These are phyloP conservation scores for Sphaerophoria rueppellii DNA, from an alignment of 2,888 invertebrate species.

Conservation along the genomic window DNA sequence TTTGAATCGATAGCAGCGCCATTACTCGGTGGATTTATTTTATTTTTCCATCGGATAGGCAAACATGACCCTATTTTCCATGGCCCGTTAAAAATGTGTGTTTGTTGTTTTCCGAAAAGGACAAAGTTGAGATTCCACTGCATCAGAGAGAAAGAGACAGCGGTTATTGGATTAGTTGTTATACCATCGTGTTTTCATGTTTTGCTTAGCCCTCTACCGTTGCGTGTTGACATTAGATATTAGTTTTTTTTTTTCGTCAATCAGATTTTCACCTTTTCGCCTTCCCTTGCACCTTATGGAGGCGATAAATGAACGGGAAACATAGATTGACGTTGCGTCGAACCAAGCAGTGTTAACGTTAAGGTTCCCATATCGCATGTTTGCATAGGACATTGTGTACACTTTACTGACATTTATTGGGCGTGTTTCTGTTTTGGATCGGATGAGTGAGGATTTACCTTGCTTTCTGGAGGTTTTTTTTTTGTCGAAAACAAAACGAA, in stretches of 20 bases:
- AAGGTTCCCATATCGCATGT: slow-evolving; percentile 29
- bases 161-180: slow-evolving; percentile 14
- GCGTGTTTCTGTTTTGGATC: slow-evolving; percentile 57
- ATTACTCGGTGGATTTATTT: slow-evolving; percentile 58
- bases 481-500: slow-evolving; percentile 57
- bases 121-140: neutral
- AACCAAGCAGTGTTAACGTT: slow-evolving; percentile 5
- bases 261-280: slow-evolving; percentile 52
- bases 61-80: slow-evolving; percentile 60
- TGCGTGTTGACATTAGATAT: slow-evolving; percentile 72
- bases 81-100: slow-evolving; percentile 10
- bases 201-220: slow-evolving; percentile 30
- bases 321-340: neutral
- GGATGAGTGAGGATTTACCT: slow-evolving; percentile 36
- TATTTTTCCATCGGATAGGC: slow-evolving; percentile 56
- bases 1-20: slow-evolving; percentile 14
- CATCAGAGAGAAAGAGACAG: slow-evolving; percentile 29
- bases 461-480: slow-evolving; percentile 19
- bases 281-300: neutral
- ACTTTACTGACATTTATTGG: slow-evolving; percentile 65
- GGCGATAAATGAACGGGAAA: neutral
- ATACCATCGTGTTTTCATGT: slow-evolving; percentile 36
- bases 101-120: neutral
- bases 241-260: slow-evolving; percentile 42
- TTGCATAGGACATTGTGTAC: slow-evolving; percentile 58